Conservation (phyloP, 2,113 vertebrate genomes). For the Macroglossus sobrinus region DNA sequence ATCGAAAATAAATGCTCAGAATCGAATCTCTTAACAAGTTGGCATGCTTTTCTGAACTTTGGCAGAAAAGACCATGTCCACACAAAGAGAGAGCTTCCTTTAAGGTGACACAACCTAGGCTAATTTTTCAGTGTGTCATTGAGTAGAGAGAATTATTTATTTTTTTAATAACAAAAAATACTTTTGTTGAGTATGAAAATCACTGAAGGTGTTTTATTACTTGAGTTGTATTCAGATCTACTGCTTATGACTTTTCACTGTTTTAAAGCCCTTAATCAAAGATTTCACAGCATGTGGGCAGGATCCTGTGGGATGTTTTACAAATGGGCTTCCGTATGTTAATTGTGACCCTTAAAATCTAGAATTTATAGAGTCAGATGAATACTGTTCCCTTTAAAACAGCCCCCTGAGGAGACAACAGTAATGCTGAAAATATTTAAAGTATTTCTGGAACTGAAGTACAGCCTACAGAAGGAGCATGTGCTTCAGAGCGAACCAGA, state of each 20-base stretch:
- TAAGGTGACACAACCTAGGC: neutral
- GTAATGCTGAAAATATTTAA: neutral
- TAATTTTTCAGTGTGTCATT: neutral
- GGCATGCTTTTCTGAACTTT: neutral
- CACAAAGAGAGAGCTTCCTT: neutral
- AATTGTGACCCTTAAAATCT: slow-evolving; percentile 1
- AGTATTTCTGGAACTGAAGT: neutral
- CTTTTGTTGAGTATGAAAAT: slow-evolving; percentile 28
- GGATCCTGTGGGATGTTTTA: neutral
- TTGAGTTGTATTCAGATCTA: neutral
- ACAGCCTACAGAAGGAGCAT: neutral
- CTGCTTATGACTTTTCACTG: slow-evolving; percentile 2
- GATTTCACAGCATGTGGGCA: neutral
- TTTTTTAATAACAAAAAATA: slow-evolving; percentile 34
- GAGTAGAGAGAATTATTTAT: neutral
- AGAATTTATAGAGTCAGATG: neutral
- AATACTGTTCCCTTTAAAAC: neutral
- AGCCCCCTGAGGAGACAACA: neutral
- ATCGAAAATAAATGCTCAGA: neutral
- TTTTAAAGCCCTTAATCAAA: slow-evolving; percentile 28
- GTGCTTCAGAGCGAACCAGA: neutral
- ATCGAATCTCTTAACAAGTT: neutral
- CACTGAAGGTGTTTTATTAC: neutral
- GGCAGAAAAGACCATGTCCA: neutral
- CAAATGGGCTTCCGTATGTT: slow-evolving; percentile 7